phyloP scores from a whole-genome alignment of 2,888 invertebrate genomes.

The Calameuta idolon region DNA sequence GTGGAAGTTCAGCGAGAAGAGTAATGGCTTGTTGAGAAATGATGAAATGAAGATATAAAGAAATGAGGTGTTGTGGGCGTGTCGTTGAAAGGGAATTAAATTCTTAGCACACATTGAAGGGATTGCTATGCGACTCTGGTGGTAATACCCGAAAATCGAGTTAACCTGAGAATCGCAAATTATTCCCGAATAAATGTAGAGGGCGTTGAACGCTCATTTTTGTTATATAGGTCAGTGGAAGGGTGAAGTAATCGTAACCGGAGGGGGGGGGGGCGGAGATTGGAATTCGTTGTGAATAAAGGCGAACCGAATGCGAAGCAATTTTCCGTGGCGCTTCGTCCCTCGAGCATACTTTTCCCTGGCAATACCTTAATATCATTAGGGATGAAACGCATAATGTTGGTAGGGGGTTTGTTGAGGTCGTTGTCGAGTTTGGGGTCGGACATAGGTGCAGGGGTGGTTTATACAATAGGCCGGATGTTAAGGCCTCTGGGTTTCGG shows the following conservation, averaged over 20 bases:
- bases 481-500: not conserved
- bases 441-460: slow-evolving; percentile 1
- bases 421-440: not conserved
- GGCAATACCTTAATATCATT: slow-evolving; percentile 28
- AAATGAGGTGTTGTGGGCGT: too few species aligned
- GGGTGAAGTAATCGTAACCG: not conserved
- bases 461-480: slow-evolving; percentile 10
- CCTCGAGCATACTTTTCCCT: slow-evolving; percentile 14
- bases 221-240: not conserved
- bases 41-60: not conserved
- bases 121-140: not conserved
- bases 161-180: not conserved
- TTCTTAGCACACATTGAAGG: not conserved
- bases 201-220: not conserved
- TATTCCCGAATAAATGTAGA: not conserved
- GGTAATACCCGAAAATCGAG: not conserved
- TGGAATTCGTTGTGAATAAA: not conserved
- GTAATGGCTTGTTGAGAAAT: not conserved
- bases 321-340: not conserved
- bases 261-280: not conserved
- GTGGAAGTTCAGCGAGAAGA: not conserved
- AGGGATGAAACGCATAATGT: slow-evolving; percentile 28
- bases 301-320: not conserved
- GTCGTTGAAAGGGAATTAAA: not conserved
- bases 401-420: slow-evolving; percentile 1